Conservation (phyloP, 2,113 vertebrate species). For the Tamias sibiricus region DNA sequence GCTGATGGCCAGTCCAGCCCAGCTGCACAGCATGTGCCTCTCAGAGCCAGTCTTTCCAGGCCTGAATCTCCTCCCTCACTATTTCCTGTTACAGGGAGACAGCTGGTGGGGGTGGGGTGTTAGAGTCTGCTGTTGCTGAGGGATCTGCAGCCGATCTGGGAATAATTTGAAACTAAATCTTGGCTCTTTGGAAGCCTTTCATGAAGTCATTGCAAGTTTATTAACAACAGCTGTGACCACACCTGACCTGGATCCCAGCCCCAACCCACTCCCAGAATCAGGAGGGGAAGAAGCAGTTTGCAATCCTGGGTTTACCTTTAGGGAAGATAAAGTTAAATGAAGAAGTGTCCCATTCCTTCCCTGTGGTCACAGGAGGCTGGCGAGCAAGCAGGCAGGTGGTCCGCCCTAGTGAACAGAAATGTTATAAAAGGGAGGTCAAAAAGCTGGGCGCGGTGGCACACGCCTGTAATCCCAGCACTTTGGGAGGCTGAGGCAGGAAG, state of each 20-base stretch:
- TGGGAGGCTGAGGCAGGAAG: too few species aligned
- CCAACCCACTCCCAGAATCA: slow-evolving; percentile 33
- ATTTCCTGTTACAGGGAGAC: slow-evolving; percentile 82
- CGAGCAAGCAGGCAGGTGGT: background rate
- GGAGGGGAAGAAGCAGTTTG: slow-evolving; percentile 28
- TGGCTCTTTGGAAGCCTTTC: slow-evolving; percentile 79
- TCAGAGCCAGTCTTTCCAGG: background rate
- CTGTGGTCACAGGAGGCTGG: slow-evolving; percentile 29
- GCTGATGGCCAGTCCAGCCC: background rate
- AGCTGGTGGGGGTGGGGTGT: slow-evolving; percentile 51
- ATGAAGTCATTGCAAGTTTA: slow-evolving; percentile 86
- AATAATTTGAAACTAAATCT: slow-evolving; percentile 87
- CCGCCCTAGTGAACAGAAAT: slow-evolving; percentile 67
- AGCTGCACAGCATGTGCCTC: slow-evolving; percentile 56
- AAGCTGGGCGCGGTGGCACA: too few species aligned
- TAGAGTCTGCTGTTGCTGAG: slow-evolving; percentile 74
- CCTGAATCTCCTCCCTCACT: slow-evolving; percentile 59
- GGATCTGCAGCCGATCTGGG: slow-evolving; percentile 82
- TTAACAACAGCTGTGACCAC: slow-evolving; percentile 87
- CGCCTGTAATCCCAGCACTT: too few species aligned
- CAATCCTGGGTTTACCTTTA: slow-evolving; percentile 48
- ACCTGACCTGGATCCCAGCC: slow-evolving; percentile 74
- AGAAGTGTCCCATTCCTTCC: slow-evolving; percentile 68
- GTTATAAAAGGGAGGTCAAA: slow-evolving; percentile 41
- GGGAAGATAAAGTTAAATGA: slow-evolving; percentile 44